Conservation (phyloP, 2,888 invertebrate species). For the Tiliacea citrago region DNA sequence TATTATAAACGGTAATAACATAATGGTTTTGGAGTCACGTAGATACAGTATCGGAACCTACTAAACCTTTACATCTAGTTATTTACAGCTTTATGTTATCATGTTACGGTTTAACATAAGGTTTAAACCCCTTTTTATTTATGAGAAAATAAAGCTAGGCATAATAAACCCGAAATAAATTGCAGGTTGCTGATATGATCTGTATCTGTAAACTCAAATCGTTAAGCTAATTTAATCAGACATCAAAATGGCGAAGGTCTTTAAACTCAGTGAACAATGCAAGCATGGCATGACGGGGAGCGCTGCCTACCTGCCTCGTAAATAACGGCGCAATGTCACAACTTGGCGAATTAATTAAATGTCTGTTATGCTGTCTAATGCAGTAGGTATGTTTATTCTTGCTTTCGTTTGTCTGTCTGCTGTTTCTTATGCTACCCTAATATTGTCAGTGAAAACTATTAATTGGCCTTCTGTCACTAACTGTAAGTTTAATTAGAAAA, state of each 20-base stretch:
- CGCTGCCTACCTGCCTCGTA: constrained; percentile 45
- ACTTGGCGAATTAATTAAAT: constrained; percentile 56
- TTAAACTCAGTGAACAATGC: constrained; percentile 44
- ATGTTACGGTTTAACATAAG: too few relatives aligned
- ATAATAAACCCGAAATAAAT: constrained; percentile 28
- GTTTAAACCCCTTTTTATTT: too few relatives aligned
- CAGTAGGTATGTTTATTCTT: background rate
- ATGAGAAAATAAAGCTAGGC: too few relatives aligned
- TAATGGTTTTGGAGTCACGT: background rate
- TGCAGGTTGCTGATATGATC: constrained; percentile 30
- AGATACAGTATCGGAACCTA: background rate
- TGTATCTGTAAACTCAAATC: constrained; percentile 28
- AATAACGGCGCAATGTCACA: constrained; percentile 53
- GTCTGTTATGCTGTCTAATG: constrained; percentile 32
- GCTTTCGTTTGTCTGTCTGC: too few relatives aligned
- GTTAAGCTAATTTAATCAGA: constrained; percentile 51
- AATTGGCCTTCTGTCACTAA: too few relatives aligned
- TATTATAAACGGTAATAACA: background rate
- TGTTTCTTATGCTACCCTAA: too few relatives aligned
- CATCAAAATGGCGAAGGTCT: constrained; percentile 40
- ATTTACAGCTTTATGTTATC: constrained; percentile 1
- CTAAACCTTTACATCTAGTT: background rate
- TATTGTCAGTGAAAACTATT: too few relatives aligned
- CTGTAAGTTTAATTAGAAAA: too few relatives aligned
- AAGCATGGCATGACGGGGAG: constrained; percentile 53